Evolutionary conservation across 64 coral and sea anemone genomes (phyloP).

Genomic region (Catalaphyllia jardinei): DNA sequence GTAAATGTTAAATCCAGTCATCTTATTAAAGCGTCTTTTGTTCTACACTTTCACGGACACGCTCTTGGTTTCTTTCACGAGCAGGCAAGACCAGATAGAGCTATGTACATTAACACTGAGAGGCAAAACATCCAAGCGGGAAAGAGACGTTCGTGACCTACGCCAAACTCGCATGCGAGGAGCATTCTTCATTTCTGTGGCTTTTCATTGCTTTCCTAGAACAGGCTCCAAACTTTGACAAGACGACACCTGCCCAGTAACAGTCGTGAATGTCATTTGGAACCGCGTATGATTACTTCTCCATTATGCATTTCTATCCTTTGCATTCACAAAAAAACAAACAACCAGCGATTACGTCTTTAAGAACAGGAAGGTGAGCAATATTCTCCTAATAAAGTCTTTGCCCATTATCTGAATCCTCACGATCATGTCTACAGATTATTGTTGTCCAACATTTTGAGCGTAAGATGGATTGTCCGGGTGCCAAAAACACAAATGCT

Average conservation of each 20-base stretch:
- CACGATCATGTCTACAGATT: no score
- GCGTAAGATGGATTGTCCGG: no score
- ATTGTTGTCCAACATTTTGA: no score
- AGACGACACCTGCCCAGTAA: not conserved
- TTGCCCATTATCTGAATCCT: no score
- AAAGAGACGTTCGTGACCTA: not conserved
- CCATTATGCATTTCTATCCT: slow-evolving; percentile 1
- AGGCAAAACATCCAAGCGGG: slow-evolving; percentile 28
- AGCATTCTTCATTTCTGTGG: not conserved
- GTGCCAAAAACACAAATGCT: no score
- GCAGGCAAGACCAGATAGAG: slow-evolving; percentile 26
- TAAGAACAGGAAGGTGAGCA: not conserved
- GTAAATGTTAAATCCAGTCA: no score
- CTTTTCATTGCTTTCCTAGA: not conserved
- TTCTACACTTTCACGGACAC: not conserved
- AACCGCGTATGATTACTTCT: not conserved
- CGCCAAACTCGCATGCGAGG: not conserved
- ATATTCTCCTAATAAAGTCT: not conserved
- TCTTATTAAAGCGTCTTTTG: not conserved
- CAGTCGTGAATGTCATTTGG: slow-evolving; percentile 8
- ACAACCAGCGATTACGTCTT: not conserved
- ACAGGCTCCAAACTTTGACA: not conserved
- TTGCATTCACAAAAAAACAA: slow-evolving; percentile 13
- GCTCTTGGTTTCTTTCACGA: slow-evolving; percentile 32
- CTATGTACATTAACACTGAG: slow-evolving; percentile 32